A percentile compares a stretch with the other conserved stretches of the same genome.
These are phyloP conservation scores for Thalassoma bifasciatum DNA, from an alignment of 2,113 vertebrate species.

Conservation along the genomic window DNA sequence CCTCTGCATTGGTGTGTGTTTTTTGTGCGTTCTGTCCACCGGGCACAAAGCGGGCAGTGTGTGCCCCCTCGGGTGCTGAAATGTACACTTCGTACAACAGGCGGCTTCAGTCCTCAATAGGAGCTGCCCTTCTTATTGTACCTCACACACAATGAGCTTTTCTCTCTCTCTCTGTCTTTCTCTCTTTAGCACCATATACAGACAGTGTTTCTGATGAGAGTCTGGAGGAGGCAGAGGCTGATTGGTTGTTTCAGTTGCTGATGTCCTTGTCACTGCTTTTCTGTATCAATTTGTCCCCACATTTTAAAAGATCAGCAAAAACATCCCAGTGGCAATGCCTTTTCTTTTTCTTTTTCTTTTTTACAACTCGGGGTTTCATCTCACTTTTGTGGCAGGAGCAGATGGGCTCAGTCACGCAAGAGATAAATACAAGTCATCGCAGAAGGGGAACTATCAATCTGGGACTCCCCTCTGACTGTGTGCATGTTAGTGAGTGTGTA, in stretches of 20 bases:
- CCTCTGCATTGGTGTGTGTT: slow-evolving; percentile 67
- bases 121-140: slow-evolving; percentile 88
- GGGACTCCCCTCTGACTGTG: slow-evolving; percentile 71
- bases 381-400: slow-evolving; percentile 7
- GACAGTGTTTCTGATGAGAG: slow-evolving; percentile 62
- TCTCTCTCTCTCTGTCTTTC: slow-evolving; percentile 71
- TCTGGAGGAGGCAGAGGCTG: slow-evolving; percentile 38
- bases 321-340: not conserved
- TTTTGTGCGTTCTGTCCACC: slow-evolving; percentile 67
- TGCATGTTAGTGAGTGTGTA: slow-evolving; percentile 9
- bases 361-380: not conserved
- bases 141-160: slow-evolving; percentile 85
- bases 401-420: slow-evolving; percentile 55
- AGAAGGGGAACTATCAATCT: slow-evolving; percentile 73
- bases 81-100: slow-evolving; percentile 82
- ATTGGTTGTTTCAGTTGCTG: slow-evolving; percentile 40
- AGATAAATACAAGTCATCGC: slow-evolving; percentile 52
- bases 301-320: slow-evolving; percentile 7
- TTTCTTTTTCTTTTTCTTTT: no score
- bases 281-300: slow-evolving; percentile 29
- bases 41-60: slow-evolving; percentile 84
- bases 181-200: slow-evolving; percentile 68
- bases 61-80: slow-evolving; percentile 74
- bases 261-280: slow-evolving; percentile 30
- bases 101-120: slow-evolving; percentile 86